These are phyloP conservation scores for Corythoichthys intestinalis DNA, from an alignment of 2,113 vertebrate species.

Conservation along the genomic window DNA sequence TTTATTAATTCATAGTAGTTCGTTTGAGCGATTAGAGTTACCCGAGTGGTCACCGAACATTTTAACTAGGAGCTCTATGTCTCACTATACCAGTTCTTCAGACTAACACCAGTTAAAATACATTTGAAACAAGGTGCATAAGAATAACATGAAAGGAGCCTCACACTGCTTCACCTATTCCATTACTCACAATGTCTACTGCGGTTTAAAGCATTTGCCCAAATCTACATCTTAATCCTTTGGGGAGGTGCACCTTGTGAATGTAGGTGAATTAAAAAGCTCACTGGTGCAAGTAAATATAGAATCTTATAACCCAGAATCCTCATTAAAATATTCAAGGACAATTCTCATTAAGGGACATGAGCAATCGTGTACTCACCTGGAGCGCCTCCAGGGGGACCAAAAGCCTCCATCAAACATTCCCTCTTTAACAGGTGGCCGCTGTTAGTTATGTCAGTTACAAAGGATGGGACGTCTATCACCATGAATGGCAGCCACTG, in stretches of 20 bases:
- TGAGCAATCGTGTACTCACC: conserved; percentile 32
- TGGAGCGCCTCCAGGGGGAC: conserved; percentile 30
- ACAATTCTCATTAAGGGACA: conserved; percentile 36
- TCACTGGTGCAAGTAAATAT: conserved; percentile 42
- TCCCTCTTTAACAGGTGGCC: neutral
- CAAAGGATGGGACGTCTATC: too few species aligned
- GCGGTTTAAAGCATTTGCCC: neutral
- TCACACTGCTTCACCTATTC: neutral
- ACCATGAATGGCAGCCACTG: too few species aligned
- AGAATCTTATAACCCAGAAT: conserved; percentile 40
- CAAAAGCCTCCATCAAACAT: conserved; percentile 11
- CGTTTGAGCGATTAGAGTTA: neutral
- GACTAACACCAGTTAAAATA: neutral
- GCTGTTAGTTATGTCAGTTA: too few species aligned
- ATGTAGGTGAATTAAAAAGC: conserved; percentile 49
- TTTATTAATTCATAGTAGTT: too few species aligned
- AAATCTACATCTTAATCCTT: conserved; percentile 6
- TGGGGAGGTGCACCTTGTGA: conserved; percentile 23
- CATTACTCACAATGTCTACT: neutral
- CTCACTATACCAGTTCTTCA: neutral
- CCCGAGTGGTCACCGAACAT: neutral
- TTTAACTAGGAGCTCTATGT: neutral
- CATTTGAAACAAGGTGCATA: neutral
- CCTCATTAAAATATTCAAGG: conserved; percentile 46
- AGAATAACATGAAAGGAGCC: neutral